phyloP scores from a whole-genome alignment of 1,140 invertebrate species.

The Antheraea pernyi region DNA sequence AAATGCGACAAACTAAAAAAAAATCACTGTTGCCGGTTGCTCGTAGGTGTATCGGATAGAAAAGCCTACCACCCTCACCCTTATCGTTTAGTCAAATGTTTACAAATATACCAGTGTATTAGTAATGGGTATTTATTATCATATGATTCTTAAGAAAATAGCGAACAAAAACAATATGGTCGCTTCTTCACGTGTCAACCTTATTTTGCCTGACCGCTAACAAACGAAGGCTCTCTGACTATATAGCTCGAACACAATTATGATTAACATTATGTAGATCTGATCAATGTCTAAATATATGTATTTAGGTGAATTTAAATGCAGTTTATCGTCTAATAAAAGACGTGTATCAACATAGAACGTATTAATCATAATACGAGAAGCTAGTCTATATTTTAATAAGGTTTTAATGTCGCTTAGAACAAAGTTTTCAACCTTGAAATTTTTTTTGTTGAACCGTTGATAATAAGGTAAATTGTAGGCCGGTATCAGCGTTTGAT shows the following conservation, averaged over 20 bases:
- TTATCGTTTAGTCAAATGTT: too few species aligned
- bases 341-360: neutral
- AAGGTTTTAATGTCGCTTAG: too few species aligned
- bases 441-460: neutral
- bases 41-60: too few species aligned
- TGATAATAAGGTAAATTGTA: neutral
- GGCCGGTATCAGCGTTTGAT: neutral
- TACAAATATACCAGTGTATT: too few species aligned
- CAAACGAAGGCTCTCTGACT: neutral
- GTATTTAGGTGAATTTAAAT: neutral
- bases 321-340: neutral
- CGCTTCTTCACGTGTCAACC: neutral
- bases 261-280: neutral
- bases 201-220: neutral
- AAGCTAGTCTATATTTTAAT: too few species aligned
- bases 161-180: too few species aligned
- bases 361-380: neutral
- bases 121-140: too few species aligned
- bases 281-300: neutral
- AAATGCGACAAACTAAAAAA: too few species aligned
- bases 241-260: neutral
- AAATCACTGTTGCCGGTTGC: too few species aligned
- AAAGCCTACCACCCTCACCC: too few species aligned
- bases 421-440: neutral
- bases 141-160: too few species aligned